phyloP scores from a whole-genome alignment of 1,140 invertebrate species.

The Caenorhabditis inopinata region DNA sequence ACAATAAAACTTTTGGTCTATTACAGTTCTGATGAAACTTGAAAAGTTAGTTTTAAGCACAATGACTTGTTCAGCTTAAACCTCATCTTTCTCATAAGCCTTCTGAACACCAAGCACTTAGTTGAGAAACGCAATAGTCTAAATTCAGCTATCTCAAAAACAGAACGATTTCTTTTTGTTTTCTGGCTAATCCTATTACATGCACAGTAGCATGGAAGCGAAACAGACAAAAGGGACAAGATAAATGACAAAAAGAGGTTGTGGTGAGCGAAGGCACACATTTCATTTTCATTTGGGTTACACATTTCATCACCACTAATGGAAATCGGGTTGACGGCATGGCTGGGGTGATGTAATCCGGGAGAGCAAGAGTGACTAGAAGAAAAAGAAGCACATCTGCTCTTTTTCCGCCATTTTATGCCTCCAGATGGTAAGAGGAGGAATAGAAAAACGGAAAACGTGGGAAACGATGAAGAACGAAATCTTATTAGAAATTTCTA shows the following conservation, averaged over 20 bases:
- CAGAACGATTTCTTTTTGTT: too few species aligned
- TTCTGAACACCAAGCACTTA: too few species aligned
- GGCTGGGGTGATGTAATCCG: constrained; percentile 22
- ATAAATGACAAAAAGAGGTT: not conserved
- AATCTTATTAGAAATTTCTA: constrained; percentile 25
- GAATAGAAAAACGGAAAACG: constrained; percentile 6
- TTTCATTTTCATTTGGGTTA: constrained; percentile 30
- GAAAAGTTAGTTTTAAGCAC: too few species aligned
- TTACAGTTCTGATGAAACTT: too few species aligned
- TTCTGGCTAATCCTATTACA: not conserved
- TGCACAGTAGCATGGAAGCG: not conserved
- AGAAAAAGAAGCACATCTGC: constrained; percentile 9
- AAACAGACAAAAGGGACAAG: not conserved
- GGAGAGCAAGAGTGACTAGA: not conserved
- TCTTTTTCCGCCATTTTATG: constrained; percentile 27
- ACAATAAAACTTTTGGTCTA: too few species aligned
- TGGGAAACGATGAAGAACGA: not conserved
- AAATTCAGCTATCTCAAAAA: too few species aligned
- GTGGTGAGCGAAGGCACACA: not conserved
- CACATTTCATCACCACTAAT: constrained; percentile 34
- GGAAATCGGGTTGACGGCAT: constrained; percentile 12
- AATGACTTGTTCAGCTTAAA: too few species aligned
- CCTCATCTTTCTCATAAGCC: too few species aligned
- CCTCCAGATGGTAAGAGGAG: not conserved
- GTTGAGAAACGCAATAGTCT: too few species aligned